Evolutionary conservation across 2,888 invertebrate species (phyloP), one percentile per base, ranked within the genome.

Genomic region (Torymus aiolomorphi): DNA sequence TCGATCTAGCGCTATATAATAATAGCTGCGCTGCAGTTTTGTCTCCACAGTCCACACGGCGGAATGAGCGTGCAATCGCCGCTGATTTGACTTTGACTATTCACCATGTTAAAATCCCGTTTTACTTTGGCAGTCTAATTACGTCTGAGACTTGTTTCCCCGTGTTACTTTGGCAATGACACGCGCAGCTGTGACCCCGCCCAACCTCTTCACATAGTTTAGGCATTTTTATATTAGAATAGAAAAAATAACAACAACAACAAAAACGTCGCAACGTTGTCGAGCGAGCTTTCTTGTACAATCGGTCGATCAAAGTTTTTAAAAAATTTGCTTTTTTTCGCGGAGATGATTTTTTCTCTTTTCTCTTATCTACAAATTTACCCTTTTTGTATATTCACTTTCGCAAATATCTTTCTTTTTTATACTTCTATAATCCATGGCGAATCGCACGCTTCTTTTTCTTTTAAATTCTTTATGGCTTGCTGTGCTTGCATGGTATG

Each of bases 1-100:
- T 14, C n/a, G 24, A n/a, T 62, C 66, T 18, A 12, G 11, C 20
- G 20, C 24, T 24, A 24, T 31, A 14, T 20, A 16, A 16, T 13
- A 42, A 42, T 42, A 42, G 42, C 42, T 56, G 24, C 54, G 42
- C 31, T 20, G 14, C 61, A 42, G 42, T 71, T 57, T 61, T 61
- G 12, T 62, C 16, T 1, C 42, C 42, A 42, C 2, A 31, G 57
- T 59, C 51, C 14, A 59, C 16, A 59, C 69, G 74, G 52, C 71
- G 42, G 16, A 76, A 76, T 56, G 65, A 20, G 52, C 70, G 65
- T 70, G 79, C 71, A 72, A 12, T 72, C 65, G 79, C 71, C 74
- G 71, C 57, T 75, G 57, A 70, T 70, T 67, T 49, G 18, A 52
- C 49, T 66, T 66, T 61, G n/a, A 13, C 56, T 13, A 51, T 57